Base-by-base conservation (phyloP, 2,797 vertebrate genomes). In the Chiroxiphia lanceolata region DNA sequence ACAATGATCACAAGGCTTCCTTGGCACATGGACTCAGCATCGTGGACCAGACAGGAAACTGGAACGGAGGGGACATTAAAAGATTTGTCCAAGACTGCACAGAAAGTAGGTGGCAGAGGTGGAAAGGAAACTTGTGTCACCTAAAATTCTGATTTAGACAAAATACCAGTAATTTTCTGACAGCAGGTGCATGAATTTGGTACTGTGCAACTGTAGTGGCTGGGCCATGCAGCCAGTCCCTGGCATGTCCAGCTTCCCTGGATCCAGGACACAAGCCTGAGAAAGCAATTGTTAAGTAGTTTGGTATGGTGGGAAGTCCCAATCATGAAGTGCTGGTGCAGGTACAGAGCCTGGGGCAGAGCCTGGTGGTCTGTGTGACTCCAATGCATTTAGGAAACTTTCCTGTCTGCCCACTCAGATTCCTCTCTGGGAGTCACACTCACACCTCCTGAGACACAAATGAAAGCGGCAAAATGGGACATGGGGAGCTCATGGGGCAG, bases 111-210 rank as follows among this genome's bases (percentile, higher is more conserved):
- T 34, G 45, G 34, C 42, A 67, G 47, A 77, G 29, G 38, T 36
- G 36, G 48, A 57, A 45, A 45, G 21, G 54, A 61, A 26, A 47
- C 13, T 11, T 36, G 31, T 47, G 60, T 9, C 67, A 36, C 26
- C 16, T 53, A 8, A 31, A 36, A 10, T 63, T 78, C 48, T 36
- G 20, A 74, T 47, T 86, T 67, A 56, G 53, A 25, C 36, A n/a
- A 9, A 38, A 29, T 27, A 23, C 63, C 10, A 59, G 23, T 22
- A 15, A 34, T 59, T 56, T 48, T 65, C 59, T 44, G 47, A 34
- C 6, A 21, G 33, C 2, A 56, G 19, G 36, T 45, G 29, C 29
- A 15, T 0, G 1, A 13, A 31, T 54, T 25, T 11, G 11, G 36
- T 27, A 6, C 51, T 31, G 51, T 38, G 50, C 26, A 4, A 13